Conservation (phyloP, 2,888 invertebrate genomes). For the Melitaea athalia region DNA sequence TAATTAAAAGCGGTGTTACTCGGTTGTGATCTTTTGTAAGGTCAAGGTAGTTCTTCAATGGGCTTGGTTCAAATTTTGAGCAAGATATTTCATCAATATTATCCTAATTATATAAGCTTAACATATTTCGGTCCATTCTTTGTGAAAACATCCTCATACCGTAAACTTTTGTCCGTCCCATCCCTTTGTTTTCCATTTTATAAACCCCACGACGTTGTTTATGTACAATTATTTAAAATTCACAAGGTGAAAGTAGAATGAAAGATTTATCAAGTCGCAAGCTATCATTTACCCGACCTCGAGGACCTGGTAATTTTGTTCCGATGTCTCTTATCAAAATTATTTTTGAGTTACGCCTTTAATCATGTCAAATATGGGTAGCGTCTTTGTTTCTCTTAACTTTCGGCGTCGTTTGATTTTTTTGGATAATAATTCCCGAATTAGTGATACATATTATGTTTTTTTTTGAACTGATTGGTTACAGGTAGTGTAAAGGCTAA, state of each 20-base stretch:
- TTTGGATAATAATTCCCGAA: not conserved
- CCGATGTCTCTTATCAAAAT: conserved; percentile 26
- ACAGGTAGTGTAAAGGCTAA: too few species aligned
- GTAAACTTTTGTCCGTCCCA: conserved; percentile 20
- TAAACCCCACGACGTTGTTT: conserved; percentile 24
- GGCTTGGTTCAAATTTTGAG: too few species aligned
- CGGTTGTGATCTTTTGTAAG: too few species aligned
- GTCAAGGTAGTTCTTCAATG: too few species aligned
- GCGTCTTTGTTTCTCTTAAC: conserved; percentile 6
- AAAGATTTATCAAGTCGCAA: conserved; percentile 38
- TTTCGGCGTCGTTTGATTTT: not conserved
- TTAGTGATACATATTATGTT: not conserved
- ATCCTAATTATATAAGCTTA: too few species aligned
- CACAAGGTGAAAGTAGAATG: conserved; percentile 36
- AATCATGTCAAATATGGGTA: conserved; percentile 15
- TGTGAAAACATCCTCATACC: conserved; percentile 8
- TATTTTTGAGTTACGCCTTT: conserved; percentile 13
- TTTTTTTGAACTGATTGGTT: too few species aligned
- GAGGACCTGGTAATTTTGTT: conserved; percentile 18
- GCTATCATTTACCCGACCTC: conserved; percentile 33
- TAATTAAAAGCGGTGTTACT: too few species aligned
- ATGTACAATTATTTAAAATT: conserved; percentile 35
- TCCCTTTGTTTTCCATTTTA: conserved; percentile 40
- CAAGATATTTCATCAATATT: too few species aligned
- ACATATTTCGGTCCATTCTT: conserved; percentile 10